Percentiles rank a stretch among this genome's conserved stretches.
Conservation (phyloP, 2,113 vertebrate species). For the Dendrocopos noguchii region DNA sequence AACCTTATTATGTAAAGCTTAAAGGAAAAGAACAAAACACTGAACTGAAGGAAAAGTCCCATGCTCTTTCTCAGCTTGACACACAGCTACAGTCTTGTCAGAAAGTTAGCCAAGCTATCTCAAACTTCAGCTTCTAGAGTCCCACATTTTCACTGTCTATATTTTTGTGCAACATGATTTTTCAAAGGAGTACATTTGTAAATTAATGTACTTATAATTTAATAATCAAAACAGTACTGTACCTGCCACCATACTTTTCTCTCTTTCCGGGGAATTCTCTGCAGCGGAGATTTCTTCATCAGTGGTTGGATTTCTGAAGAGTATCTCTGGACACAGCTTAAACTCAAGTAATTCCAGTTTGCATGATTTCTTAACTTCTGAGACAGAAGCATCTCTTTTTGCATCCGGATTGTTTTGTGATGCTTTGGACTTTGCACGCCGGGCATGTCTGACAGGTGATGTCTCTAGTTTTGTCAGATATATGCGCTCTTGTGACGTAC, state of each 20-base stretch:
- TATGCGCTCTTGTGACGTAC: constrained; percentile 71
- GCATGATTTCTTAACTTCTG: not conserved
- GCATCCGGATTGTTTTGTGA: not conserved
- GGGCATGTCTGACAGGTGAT: constrained; percentile 34
- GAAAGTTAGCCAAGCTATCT: not conserved
- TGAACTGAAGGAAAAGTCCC: not conserved
- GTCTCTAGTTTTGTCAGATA: constrained; percentile 70
- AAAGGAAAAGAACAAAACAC: not conserved
- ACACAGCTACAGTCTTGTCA: not conserved
- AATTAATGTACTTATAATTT: not conserved
- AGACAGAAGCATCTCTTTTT: not conserved
- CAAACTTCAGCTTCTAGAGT: not conserved
- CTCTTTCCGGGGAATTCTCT: constrained; percentile 15
- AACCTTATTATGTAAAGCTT: not conserved
- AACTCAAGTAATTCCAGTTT: constrained; percentile 72
- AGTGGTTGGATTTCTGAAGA: constrained; percentile 44
- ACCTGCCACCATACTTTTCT: constrained; percentile 70
- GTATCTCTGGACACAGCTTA: constrained; percentile 77
- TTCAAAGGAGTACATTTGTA: not conserved
- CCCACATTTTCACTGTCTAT: not conserved
- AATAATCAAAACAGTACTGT: not conserved
- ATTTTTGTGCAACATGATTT: not conserved
- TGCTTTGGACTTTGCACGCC: not conserved
- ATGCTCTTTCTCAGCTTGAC: not conserved
- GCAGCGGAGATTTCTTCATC: constrained; percentile 2